phyloP scores from a whole-genome alignment of 2,888 invertebrate genomes.

The Pterobdella sp. region DNA sequence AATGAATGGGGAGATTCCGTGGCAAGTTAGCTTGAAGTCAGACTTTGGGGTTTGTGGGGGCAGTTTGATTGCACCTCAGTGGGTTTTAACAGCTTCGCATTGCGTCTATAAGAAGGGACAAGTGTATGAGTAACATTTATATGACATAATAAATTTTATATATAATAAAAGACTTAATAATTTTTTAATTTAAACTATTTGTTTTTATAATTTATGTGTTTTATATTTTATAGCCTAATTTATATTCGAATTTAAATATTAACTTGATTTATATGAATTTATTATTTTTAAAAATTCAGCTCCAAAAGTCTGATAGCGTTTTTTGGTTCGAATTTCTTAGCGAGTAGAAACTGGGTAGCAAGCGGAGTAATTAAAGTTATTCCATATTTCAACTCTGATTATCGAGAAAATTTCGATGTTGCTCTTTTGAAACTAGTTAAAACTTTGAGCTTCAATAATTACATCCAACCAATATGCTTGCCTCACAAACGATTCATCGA shows the following conservation, averaged over 20 bases:
- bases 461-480: slow-evolving; percentile 23
- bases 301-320: neutral
- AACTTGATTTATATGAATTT: neutral
- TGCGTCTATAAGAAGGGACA: slow-evolving; percentile 14
- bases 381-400: neutral
- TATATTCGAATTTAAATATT: neutral
- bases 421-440: slow-evolving; percentile 12
- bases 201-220: too few species aligned
- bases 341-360: neutral
- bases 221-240: too few species aligned
- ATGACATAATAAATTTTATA: too few species aligned
- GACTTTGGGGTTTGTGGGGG: slow-evolving; percentile 5
- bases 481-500: neutral
- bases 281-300: neutral
- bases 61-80: neutral
- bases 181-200: too few species aligned
- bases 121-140: too few species aligned
- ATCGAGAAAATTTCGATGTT: neutral
- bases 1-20: slow-evolving; percentile 12
- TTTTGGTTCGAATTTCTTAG: neutral
- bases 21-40: slow-evolving; percentile 12
- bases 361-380: neutral
- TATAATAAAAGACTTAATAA: too few species aligned
- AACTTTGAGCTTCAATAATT: neutral
- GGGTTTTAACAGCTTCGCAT: slow-evolving; percentile 29